Base-by-base conservation (phyloP, 2,797 vertebrate species). In the Sphenopsis melanotis region DNA sequence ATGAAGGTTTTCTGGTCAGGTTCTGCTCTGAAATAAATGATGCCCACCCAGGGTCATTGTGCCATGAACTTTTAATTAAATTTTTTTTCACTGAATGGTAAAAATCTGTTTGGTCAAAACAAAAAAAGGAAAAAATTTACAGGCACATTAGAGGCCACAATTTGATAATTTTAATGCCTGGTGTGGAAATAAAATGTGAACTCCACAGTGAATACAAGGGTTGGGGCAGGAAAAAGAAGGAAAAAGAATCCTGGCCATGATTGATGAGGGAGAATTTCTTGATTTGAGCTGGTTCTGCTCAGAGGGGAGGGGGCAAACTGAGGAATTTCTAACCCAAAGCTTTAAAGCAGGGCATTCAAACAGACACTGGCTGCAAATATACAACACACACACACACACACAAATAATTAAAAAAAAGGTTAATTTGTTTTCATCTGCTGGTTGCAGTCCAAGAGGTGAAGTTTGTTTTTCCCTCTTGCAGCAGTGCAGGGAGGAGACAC, bases 361-460 rank as follows among this genome's bases (percentile, higher is more conserved):
- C 72, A 96, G 90, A 81, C 93, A 29, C 11, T 5, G 80, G 52
- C 70, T 80, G 95, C 85, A 93, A 83, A 88, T 32, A 91, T 29
- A 88, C 91, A 87, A 44, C 41, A 36, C 34, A 19, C 68, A 19
- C 68, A 15, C 22, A 12, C 34, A 18, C 21, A 84, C 6, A 41
- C 11, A 37, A 24, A 53, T 8, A 61, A 32, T 17, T 29, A 6
- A 84, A 39, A 14, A 10, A 37, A 55, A 79, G 37, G 42, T 74
- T 88, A 50, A 91, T 97, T 96, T 97, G 94, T 89, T 97, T 97
- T 96, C 83, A 85, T 97, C 94, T 93, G 90, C 89, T 39, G 49
- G 53, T 94, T 90, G 75, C 94, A 59, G 90, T 94, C 93, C 46
- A 41, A 84, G 94, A 94, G 91, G 93, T 71, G 90, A 94, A 89